Evolutionary conservation across 2,888 invertebrate species (phyloP).

Genomic region (Altica lythri): DNA sequence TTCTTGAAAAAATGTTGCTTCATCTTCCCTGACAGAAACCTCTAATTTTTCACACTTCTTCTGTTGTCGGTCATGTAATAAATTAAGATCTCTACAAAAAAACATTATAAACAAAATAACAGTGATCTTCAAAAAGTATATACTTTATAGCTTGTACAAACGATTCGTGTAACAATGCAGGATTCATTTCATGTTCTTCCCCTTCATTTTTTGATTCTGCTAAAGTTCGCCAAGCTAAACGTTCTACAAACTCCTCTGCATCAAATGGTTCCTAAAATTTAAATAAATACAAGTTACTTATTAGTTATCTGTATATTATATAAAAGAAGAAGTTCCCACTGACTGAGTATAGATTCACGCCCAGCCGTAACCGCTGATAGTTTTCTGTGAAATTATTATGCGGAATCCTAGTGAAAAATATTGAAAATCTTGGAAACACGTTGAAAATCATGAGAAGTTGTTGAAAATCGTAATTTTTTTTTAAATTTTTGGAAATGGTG

Average conservation of each 20-base stretch:
- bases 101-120: too few relatives aligned
- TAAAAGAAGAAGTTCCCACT: too few relatives aligned
- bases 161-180: conserved; percentile 84
- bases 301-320: too few relatives aligned
- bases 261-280: conserved; percentile 88
- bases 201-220: conserved; percentile 69
- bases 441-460: too few relatives aligned
- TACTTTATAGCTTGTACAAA: conserved; percentile 92
- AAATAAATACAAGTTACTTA: conserved; percentile 3
- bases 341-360: too few relatives aligned
- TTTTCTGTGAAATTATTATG: too few relatives aligned
- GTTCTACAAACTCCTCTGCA: conserved; percentile 96
- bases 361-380: too few relatives aligned
- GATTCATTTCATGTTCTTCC: conserved; percentile 78
- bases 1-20: conserved; percentile 79
- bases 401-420: too few relatives aligned
- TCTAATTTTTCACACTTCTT: conserved; percentile 86
- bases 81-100: conserved; percentile 61
- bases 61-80: conserved; percentile 82
- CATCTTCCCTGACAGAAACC: conserved; percentile 81
- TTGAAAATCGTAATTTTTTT: too few relatives aligned
- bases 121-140: too few relatives aligned
- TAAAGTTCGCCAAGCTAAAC: conserved; percentile 92
- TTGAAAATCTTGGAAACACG: too few relatives aligned
- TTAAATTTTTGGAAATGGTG: too few relatives aligned